phyloP scores from a whole-genome alignment of 2,113 vertebrate genomes.

The Callithrix jacchus region DNA sequence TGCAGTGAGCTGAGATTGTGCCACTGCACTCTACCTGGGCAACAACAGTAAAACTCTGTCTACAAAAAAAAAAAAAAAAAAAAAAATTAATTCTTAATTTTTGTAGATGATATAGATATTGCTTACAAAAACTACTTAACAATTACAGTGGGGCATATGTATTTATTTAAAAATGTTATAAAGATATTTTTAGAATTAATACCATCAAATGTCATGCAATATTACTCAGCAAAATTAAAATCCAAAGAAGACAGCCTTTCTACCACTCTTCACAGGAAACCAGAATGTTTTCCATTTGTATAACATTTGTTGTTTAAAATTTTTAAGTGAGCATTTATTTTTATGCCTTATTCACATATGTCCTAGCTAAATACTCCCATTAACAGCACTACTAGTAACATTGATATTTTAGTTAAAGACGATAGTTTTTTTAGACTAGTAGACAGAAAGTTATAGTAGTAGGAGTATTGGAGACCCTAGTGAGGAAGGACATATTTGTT shows the following conservation, averaged over 20 bases:
- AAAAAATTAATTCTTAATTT: slow-evolving; percentile 45
- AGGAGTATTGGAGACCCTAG: background rate
- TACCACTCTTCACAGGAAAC: background rate
- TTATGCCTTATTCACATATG: background rate
- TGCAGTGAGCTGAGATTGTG: too few relatives aligned
- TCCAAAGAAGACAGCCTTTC: background rate
- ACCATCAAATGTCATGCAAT: background rate
- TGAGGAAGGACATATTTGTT: background rate
- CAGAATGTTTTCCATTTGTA: background rate
- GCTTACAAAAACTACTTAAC: background rate
- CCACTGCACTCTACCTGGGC: too few relatives aligned
- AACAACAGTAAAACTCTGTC: too few relatives aligned
- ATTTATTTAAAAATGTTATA: background rate
- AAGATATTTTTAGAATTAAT: background rate
- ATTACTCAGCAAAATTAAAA: background rate
- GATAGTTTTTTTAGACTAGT: background rate
- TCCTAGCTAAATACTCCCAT: background rate
- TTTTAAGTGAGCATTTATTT: background rate
- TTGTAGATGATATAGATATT: background rate
- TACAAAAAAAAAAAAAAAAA: too few relatives aligned
- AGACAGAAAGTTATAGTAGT: background rate
- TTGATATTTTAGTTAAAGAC: background rate
- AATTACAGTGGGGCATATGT: background rate
- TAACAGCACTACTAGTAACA: background rate
- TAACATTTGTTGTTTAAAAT: background rate